A percentile compares a stretch with the other conserved stretches of the same genome.
Evolutionary conservation across 2,113 vertebrate species (phyloP).

Genomic region (Lepisosteus oculatus): DNA sequence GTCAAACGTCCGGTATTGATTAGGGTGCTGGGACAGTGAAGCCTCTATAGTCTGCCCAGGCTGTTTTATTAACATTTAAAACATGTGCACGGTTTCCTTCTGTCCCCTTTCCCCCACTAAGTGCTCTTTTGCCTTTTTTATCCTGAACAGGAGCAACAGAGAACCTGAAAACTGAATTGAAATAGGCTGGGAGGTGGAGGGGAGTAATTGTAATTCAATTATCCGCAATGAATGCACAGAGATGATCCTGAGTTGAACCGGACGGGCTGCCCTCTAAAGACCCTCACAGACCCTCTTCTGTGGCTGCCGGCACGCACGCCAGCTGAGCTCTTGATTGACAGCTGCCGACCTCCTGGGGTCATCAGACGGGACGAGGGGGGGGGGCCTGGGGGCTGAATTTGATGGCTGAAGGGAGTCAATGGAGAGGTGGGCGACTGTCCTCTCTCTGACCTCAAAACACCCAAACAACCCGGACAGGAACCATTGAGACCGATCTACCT

Average conservation of each 20-base stretch:
- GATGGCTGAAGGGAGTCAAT: conserved; percentile 34
- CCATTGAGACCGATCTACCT: too few relatives aligned
- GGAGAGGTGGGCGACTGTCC: conserved; percentile 56
- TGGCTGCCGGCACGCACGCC: conserved; percentile 56
- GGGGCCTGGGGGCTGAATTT: conserved; percentile 46
- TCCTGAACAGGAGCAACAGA: conserved; percentile 56
- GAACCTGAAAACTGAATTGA: conserved; percentile 74
- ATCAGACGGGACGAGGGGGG: conserved; percentile 57
- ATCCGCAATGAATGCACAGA: conserved; percentile 70
- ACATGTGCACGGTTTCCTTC: too few relatives aligned
- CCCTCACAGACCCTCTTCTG: conserved; percentile 55
- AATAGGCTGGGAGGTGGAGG: conserved; percentile 21
- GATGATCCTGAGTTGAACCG: conserved; percentile 67
- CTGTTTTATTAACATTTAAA: conserved; percentile 26
- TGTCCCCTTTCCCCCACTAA: not conserved
- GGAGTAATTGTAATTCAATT: conserved; percentile 67
- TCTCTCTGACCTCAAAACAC: conserved; percentile 48
- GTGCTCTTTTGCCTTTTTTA: conserved; percentile 50
- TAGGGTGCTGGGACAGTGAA: not conserved
- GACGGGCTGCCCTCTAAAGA: conserved; percentile 51
- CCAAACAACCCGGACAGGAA: not conserved
- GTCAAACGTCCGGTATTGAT: too few relatives aligned
- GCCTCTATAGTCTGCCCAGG: not conserved
- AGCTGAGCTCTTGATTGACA: conserved; percentile 69
- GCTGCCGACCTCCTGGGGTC: conserved; percentile 62